These are phyloP conservation scores for Tangachromis dhanisi DNA, from an alignment of 2,113 vertebrate genomes.

Conservation along the genomic window DNA sequence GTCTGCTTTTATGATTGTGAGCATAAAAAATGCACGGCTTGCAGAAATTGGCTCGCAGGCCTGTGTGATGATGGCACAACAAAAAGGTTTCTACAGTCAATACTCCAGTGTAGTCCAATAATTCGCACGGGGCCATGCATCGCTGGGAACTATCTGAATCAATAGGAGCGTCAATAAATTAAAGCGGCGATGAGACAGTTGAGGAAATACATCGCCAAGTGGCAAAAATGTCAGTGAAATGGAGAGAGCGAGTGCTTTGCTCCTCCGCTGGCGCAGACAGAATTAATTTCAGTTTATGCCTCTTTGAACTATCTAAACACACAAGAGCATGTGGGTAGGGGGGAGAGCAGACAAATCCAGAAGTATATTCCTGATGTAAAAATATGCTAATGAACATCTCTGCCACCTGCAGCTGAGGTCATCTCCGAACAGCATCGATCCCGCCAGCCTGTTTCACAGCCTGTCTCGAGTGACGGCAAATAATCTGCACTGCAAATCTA, in stretches of 20 bases:
- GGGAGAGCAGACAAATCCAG: not conserved
- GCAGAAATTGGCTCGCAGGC: conserved; percentile 28
- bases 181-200: not conserved
- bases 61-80: conserved; percentile 42
- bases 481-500: conserved; percentile 2
- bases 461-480: not conserved
- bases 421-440: not conserved
- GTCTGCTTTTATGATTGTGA: conserved; percentile 48
- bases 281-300: conserved; percentile 11
- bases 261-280: not conserved
- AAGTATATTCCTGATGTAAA: not conserved
- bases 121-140: conserved; percentile 19
- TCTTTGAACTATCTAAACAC: conserved; percentile 7
- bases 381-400: not conserved
- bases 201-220: not conserved
- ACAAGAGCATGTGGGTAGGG: not conserved
- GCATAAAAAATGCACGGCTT: conserved; percentile 38
- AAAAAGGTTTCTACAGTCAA: conserved; percentile 46
- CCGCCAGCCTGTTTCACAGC: not conserved
- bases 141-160: conserved; percentile 33
- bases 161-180: conserved; percentile 39
- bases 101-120: conserved; percentile 24
- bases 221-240: not conserved
- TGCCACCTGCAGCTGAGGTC: not conserved
- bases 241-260: not conserved